Evolutionary conservation across 2,797 vertebrate species (phyloP), one percentile per base, ranked within the genome.

Genomic region (Falco peregrinus): DNA sequence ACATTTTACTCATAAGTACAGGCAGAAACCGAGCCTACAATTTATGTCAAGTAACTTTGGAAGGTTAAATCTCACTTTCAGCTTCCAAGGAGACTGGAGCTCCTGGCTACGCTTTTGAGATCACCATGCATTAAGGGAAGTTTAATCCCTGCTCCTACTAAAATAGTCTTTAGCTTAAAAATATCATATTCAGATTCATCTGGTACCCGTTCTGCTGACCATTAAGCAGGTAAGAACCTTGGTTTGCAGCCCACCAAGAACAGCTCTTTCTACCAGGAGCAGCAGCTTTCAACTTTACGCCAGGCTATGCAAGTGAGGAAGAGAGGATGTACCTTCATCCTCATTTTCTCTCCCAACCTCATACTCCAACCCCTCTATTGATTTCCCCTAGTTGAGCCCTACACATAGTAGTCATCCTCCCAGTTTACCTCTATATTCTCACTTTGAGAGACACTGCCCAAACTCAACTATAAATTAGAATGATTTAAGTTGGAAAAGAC

Each of bases 221-320:
- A 15, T 10, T 35, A 48, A 87, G 28, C 28, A 75, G 16, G 43
- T 45, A 18, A 45, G 43, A 45, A 7, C 11, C 35, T 56, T 29
- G 11, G 9, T 67, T 75, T 45, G 68, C 9, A 70, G 29, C 9
- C 31, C 28, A 33, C 21, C 29, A 74, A 26, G 35, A 92, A 73
- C 0, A 89, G 41, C 29, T 81, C 41, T n/a, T 60, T 61, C 45
- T 56, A 69, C 54, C 18, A 79, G 24, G 6, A 87, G 4, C 25
- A 85, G n/a, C 35, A 89, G 13, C 29, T 61, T 61, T 79, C 67
- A 68, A 45, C 60, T 56, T 89, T 60, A 53, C 1, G 1, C 20
- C 45, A 83, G 21, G 5, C 17, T 65, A 79, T 0, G 0, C 6
- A 65, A 61, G 21, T 2, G 5, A 12, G 28, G 33, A 82, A 71